phyloP scores from a whole-genome alignment of 2,888 invertebrate species.

The Andrena chrysosceles region DNA sequence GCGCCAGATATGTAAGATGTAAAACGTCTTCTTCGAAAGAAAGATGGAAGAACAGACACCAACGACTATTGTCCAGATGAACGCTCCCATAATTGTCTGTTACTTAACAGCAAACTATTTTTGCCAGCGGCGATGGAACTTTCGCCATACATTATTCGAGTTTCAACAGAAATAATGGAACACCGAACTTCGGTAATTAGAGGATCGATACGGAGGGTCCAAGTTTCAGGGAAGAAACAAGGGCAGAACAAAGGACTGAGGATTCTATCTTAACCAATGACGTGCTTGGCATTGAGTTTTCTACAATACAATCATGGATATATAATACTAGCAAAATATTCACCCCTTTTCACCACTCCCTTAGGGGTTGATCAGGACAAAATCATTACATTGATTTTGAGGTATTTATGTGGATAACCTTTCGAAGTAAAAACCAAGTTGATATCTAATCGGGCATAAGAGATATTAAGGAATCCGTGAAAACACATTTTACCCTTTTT shows the following conservation, averaged over 20 bases:
- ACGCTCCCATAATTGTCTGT: slow-evolving; percentile 22
- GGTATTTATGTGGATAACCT: no score
- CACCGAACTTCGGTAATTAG: slow-evolving; percentile 58
- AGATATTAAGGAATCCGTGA: no score
- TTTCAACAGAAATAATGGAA: slow-evolving; percentile 53
- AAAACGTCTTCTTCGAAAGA: no score
- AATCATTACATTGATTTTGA: no score
- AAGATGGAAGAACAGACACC: not conserved
- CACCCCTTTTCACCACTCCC: no score
- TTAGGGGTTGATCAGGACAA: no score
- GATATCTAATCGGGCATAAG: no score
- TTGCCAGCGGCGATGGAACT: slow-evolving; percentile 54
- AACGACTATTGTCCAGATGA: not conserved
- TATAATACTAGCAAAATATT: no score
- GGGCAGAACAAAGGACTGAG: not conserved
- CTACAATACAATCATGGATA: no score
- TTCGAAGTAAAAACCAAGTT: no score
- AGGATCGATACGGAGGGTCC: slow-evolving; percentile 17
- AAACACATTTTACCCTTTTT: no score
- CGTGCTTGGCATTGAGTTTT: not conserved
- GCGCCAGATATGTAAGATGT: not conserved
- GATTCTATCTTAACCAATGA: slow-evolving; percentile 3
- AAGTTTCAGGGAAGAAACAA: slow-evolving; percentile 49
- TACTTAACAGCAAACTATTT: slow-evolving; percentile 60
- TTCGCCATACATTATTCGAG: slow-evolving; percentile 57